Conservation (phyloP, 1,140 invertebrate genomes). For the Orussus abietinus region DNA sequence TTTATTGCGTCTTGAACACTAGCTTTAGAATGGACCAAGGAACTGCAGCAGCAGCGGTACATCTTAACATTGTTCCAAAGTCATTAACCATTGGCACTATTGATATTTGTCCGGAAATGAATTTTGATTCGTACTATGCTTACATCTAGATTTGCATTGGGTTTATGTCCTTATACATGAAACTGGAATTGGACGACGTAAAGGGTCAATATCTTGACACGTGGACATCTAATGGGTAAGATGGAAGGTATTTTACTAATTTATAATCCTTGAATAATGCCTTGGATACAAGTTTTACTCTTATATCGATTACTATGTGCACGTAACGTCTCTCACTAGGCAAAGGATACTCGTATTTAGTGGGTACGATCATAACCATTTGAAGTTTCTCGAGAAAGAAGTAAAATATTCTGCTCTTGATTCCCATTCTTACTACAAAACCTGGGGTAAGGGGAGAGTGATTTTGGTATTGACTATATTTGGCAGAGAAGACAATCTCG, state of each 20-base stretch:
- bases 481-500: slow-evolving; percentile 24
- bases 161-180: slow-evolving; percentile 22
- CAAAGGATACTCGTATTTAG: slow-evolving; percentile 27
- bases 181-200: slow-evolving; percentile 14
- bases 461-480: slow-evolving; percentile 29
- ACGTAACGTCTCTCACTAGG: slow-evolving; percentile 14
- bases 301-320: neutral
- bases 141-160: slow-evolving; percentile 24
- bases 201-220: slow-evolving; percentile 18
- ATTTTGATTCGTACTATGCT: neutral
- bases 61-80: neutral
- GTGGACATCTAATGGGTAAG: slow-evolving; percentile 30
- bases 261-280: neutral
- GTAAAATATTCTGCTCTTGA: slow-evolving; percentile 17
- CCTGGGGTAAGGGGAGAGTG: slow-evolving; percentile 13
- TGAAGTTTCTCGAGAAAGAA: slow-evolving; percentile 27
- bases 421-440: slow-evolving; percentile 13
- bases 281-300: neutral
- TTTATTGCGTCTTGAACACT: slow-evolving; percentile 36
- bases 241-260: slow-evolving; percentile 1
- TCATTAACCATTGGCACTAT: neutral
- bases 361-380: slow-evolving; percentile 32
- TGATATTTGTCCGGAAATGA: slow-evolving; percentile 1
- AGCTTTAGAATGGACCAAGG: slow-evolving; percentile 19
- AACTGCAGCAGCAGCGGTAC: slow-evolving; percentile 14